Percentiles rank a stretch among this genome's conserved stretches.
Evolutionary conservation across 2,888 invertebrate species (phyloP).

Genomic region (Drosophila seclusa): DNA sequence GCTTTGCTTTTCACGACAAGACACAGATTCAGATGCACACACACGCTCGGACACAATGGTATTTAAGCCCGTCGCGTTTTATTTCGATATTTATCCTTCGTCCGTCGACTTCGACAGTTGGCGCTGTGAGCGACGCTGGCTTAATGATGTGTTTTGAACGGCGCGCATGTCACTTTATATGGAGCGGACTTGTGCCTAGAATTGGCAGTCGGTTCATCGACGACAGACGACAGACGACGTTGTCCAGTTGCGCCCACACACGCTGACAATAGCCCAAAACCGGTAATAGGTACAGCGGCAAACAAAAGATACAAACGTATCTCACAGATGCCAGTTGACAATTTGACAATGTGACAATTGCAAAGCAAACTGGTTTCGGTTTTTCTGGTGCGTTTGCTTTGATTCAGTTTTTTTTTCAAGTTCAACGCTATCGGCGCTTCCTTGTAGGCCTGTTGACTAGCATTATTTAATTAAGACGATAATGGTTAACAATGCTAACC

Average conservation of each 20-base stretch:
- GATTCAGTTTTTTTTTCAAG: constrained; percentile 59
- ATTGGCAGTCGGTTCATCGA: constrained; percentile 42
- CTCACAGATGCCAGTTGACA: constrained; percentile 64
- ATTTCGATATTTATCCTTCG: constrained; percentile 36
- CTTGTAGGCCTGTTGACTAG: constrained; percentile 64
- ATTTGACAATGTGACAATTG: constrained; percentile 79
- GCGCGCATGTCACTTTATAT: constrained; percentile 67
- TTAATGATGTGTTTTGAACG: constrained; percentile 70
- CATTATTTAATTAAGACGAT: constrained; percentile 66
- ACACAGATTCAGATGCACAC: background rate
- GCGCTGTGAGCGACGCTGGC: constrained; percentile 50
- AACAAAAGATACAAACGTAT: constrained; percentile 51
- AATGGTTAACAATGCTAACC: constrained; percentile 47
- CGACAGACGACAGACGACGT: constrained; percentile 18
- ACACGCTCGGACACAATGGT: background rate
- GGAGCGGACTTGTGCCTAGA: constrained; percentile 63
- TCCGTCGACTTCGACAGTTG: constrained; percentile 55
- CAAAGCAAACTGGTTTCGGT: constrained; percentile 63
- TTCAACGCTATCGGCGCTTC: constrained; percentile 68
- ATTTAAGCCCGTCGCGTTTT: constrained; percentile 28
- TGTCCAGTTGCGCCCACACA: constrained; percentile 57
- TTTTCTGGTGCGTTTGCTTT: constrained; percentile 23
- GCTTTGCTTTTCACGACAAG: constrained; percentile 34
- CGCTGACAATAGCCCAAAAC: constrained; percentile 52
- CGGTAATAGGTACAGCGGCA: constrained; percentile 62